Conservation (phyloP, 2,797 vertebrate genomes). For the Chelmon rostratus region DNA sequence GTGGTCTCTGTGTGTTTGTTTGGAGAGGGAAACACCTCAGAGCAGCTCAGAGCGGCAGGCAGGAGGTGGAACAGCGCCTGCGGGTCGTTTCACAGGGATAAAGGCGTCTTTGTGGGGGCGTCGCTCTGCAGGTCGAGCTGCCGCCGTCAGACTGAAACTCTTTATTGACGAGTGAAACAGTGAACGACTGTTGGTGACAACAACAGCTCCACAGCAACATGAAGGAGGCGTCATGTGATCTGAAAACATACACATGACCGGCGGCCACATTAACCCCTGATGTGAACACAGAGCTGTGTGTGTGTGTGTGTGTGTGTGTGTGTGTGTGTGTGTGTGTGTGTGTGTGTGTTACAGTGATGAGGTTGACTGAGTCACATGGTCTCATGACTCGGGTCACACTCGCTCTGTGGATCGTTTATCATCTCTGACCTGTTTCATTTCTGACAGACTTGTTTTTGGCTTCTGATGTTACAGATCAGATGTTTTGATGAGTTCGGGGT, state of each 20-base stretch:
- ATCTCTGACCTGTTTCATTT: neutral
- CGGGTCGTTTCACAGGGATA: neutral
- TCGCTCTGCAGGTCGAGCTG: constrained; percentile 21
- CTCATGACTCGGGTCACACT: constrained; percentile 39
- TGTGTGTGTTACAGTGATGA: constrained; percentile 40
- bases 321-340: constrained; percentile 30
- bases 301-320: constrained; percentile 19
- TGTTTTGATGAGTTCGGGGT: too few species aligned
- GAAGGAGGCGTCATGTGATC: constrained; percentile 54
- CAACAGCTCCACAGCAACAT: constrained; percentile 25
- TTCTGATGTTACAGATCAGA: neutral
- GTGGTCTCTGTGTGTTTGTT: constrained; percentile 7
- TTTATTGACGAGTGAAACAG: constrained; percentile 49
- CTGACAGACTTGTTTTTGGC: constrained; percentile 22
- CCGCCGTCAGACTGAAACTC: constrained; percentile 22
- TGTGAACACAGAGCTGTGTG: constrained; percentile 35
- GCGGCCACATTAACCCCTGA: constrained; percentile 30
- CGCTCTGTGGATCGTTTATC: neutral
- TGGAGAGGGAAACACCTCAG: constrained; percentile 38
- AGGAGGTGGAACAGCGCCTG: neutral
- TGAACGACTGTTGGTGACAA: constrained; percentile 52
- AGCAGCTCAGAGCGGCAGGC: neutral
- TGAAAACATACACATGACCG: constrained; percentile 37
- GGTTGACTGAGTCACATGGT: constrained; percentile 38
- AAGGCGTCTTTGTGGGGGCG: constrained; percentile 57